A percentile compares a stretch with the other conserved stretches of the same genome.
phyloP scores from a whole-genome alignment of 2,888 invertebrate species.

The Drosophila antonietae region DNA sequence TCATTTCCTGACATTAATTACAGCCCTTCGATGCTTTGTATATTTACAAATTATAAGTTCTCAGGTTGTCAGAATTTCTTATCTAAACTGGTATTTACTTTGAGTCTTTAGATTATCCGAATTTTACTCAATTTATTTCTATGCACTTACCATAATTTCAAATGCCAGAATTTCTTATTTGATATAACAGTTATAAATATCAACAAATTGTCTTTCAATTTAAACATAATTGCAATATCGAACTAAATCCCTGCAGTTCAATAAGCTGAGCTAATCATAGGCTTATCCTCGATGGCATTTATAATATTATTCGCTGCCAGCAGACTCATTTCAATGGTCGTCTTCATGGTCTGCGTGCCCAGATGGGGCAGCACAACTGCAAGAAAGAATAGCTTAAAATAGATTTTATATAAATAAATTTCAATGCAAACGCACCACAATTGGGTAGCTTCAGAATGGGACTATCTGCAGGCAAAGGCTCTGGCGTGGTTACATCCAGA shows the following conservation, averaged over 20 bases:
- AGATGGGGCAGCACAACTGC: constrained; percentile 94
- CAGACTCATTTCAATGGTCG: constrained; percentile 92
- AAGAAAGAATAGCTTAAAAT: not conserved
- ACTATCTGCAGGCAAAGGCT: constrained; percentile 93
- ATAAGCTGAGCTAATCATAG: constrained; percentile 87
- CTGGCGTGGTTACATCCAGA: constrained; percentile 95
- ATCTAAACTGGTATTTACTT: not conserved
- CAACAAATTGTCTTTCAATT: too few species aligned
- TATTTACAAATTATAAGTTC: not conserved
- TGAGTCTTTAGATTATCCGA: not conserved
- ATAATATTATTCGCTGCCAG: constrained; percentile 92
- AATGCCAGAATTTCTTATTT: not conserved
- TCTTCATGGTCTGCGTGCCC: constrained; percentile 92
- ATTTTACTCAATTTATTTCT: not conserved
- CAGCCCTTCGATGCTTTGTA: not conserved
- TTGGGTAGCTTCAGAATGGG: constrained; percentile 91
- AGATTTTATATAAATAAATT: accelerated
- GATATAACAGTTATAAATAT: not conserved
- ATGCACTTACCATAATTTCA: not conserved
- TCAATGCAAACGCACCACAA: constrained; percentile 87
- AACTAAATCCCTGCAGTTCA: constrained; percentile 26
- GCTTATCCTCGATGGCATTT: constrained; percentile 89
- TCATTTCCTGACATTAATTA: too few species aligned
- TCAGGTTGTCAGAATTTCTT: not conserved
- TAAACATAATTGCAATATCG: not conserved